These are phyloP conservation scores for Harpalus rubripes DNA, from an alignment of 2,888 invertebrate species.

Conservation along the genomic window DNA sequence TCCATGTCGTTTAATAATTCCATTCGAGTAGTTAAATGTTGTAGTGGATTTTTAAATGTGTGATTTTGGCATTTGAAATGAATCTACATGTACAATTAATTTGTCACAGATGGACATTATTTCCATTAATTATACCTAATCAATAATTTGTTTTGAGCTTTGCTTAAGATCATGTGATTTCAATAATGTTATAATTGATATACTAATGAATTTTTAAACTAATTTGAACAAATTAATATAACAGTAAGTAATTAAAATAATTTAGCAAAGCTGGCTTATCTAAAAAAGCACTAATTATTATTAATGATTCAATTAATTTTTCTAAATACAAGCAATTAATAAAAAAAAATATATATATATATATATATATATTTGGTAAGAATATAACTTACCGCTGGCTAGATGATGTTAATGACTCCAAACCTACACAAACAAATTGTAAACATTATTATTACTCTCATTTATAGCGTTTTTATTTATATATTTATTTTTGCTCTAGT, in stretches of 20 bases:
- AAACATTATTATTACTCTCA: too few species aligned
- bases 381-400: too few species aligned
- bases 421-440: too few species aligned
- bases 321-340: not conserved
- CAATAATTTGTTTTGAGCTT: conserved; percentile 47
- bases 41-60: conserved; percentile 33
- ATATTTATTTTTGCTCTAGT: too few species aligned
- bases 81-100: conserved; percentile 39
- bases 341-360: not conserved
- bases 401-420: too few species aligned
- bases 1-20: conserved; percentile 27
- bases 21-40: conserved; percentile 37
- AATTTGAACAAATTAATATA: conserved; percentile 33
- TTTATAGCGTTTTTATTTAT: too few species aligned
- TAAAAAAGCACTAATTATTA: conserved; percentile 3
- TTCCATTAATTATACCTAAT: conserved; percentile 41
- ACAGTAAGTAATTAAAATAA: conserved; percentile 18
- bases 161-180: conserved; percentile 44
- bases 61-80: conserved; percentile 8
- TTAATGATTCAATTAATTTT: not conserved
- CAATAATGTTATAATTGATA: conserved; percentile 20
- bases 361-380: too few species aligned
- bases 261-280: not conserved
- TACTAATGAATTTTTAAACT: conserved; percentile 37
- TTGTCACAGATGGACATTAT: conserved; percentile 5